Percentiles rank a stretch among this genome's conserved stretches.
These are phyloP conservation scores for Catocala nupta DNA, from an alignment of 2,888 invertebrate species.

Conservation along the genomic window DNA sequence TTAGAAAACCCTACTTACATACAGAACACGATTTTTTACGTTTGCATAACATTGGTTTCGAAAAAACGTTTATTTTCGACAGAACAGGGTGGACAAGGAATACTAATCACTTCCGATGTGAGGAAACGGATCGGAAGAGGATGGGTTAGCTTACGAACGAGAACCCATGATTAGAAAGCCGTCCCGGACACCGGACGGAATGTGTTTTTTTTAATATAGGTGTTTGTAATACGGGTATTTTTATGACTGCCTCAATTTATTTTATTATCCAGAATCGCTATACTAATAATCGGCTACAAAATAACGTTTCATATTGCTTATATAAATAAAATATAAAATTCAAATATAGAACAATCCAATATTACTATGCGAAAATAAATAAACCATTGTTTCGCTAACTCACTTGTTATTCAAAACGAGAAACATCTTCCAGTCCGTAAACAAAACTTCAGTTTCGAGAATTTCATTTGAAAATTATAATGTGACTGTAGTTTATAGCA, in stretches of 20 bases:
- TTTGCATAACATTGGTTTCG: constrained; percentile 36
- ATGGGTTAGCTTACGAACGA: constrained; percentile 13
- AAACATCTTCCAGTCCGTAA: constrained; percentile 2
- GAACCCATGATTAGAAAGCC: constrained; percentile 23
- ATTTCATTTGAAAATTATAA: constrained; percentile 2
- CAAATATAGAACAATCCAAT: background rate
- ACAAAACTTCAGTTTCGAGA: constrained; percentile 5
- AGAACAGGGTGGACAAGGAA: constrained; percentile 42
- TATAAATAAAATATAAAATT: too few relatives aligned
- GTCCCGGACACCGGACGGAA: constrained; percentile 1
- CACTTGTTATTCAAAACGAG: constrained; percentile 8
- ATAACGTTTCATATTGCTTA: too few relatives aligned
- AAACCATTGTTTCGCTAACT: constrained; percentile 15
- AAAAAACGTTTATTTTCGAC: constrained; percentile 37
- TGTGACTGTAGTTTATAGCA: constrained; percentile 2
- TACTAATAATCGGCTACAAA: too few relatives aligned
- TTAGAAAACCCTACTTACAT: constrained; percentile 39
- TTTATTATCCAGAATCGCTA: background rate
- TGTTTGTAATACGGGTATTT: background rate
- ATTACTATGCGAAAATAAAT: constrained; percentile 13
- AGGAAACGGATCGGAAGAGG: constrained; percentile 22
- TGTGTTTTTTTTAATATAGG: constrained; percentile 19
- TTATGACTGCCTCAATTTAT: background rate
- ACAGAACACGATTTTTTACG: constrained; percentile 40
- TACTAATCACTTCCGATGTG: constrained; percentile 45